Conservation (phyloP, 2,888 invertebrate species). For the Cryptocephalus primarius region DNA sequence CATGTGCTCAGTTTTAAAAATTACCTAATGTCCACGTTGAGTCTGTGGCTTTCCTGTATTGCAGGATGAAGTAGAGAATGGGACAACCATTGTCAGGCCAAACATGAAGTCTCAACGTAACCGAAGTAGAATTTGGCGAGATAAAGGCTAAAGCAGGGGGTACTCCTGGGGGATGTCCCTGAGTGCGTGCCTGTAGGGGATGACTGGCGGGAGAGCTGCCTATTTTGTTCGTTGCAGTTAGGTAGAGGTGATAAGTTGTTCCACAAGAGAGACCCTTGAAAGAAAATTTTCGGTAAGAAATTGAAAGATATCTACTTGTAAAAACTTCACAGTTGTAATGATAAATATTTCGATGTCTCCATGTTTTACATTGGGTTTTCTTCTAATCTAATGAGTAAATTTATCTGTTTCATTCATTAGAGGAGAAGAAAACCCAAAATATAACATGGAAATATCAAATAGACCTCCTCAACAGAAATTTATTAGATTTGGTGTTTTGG, state of each 20-base stretch:
- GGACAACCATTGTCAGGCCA: slow-evolving; percentile 70
- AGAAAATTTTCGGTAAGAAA: not conserved
- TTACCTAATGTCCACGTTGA: slow-evolving; percentile 57
- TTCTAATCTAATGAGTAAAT: too few relatives aligned
- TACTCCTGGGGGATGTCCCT: slow-evolving; percentile 60
- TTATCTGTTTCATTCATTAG: too few relatives aligned
- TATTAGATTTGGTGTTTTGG: too few relatives aligned
- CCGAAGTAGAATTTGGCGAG: slow-evolving; percentile 59
- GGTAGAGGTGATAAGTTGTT: slow-evolving; percentile 59
- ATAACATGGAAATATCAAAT: too few relatives aligned
- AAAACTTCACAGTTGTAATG: not conserved
- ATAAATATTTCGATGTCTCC: not conserved
- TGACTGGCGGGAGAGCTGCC: slow-evolving; percentile 60
- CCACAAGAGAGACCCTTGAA: slow-evolving; percentile 53
- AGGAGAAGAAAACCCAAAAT: too few relatives aligned
- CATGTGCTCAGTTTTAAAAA: too few relatives aligned
- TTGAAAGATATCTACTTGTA: not conserved
- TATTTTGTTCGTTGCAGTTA: slow-evolving; percentile 61
- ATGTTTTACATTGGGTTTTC: too few relatives aligned
- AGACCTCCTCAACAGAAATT: too few relatives aligned
- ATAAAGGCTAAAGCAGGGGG: slow-evolving; percentile 52
- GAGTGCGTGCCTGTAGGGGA: slow-evolving; percentile 55
- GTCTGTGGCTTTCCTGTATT: slow-evolving; percentile 52
- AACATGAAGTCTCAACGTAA: slow-evolving; percentile 51
- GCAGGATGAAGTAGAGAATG: slow-evolving; percentile 56